Evolutionary conservation across 1,140 invertebrate genomes (phyloP).

Genomic region (Drosophila rufa): DNA sequence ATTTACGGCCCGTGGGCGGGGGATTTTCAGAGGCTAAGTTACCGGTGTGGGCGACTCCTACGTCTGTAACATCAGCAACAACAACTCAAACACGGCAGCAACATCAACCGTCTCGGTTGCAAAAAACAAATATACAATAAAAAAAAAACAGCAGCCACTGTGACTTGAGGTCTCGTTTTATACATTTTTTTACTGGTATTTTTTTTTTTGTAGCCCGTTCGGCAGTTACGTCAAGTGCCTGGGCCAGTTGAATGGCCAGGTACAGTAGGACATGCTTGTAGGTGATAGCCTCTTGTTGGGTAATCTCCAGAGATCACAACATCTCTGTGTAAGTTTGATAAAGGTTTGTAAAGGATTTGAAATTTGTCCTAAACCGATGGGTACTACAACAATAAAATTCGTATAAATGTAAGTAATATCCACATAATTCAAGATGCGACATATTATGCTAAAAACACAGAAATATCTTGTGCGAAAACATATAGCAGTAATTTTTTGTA

Average conservation of each 20-base stretch:
- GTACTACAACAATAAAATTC: too few relatives aligned
- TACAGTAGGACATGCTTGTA: constrained; percentile 16
- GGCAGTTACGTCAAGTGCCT: constrained; percentile 45
- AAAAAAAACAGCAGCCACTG: constrained; percentile 14
- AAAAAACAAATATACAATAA: background rate
- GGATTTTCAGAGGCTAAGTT: constrained; percentile 42
- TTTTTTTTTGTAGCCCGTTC: constrained; percentile 8
- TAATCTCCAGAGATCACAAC: background rate
- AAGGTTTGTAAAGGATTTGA: too few relatives aligned
- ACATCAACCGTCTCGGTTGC: constrained; percentile 19
- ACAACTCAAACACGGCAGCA: constrained; percentile 7
- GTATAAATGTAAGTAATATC: too few relatives aligned
- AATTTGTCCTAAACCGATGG: too few relatives aligned
- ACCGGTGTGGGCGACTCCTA: constrained; percentile 49
- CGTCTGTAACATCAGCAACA: constrained; percentile 14
- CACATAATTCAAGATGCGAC: too few relatives aligned
- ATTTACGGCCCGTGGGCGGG: constrained; percentile 59
- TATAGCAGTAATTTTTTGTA: background rate
- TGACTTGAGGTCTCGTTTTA: constrained; percentile 26
- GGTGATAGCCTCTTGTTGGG: background rate
- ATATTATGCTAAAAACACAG: too few relatives aligned
- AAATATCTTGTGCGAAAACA: too few relatives aligned
- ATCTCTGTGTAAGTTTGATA: too few relatives aligned
- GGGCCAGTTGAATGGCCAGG: constrained; percentile 23
- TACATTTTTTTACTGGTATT: constrained; percentile 2